These are phyloP conservation scores for Saccopteryx leptura DNA, from an alignment of 2,113 vertebrate species.

Conservation along the genomic window DNA sequence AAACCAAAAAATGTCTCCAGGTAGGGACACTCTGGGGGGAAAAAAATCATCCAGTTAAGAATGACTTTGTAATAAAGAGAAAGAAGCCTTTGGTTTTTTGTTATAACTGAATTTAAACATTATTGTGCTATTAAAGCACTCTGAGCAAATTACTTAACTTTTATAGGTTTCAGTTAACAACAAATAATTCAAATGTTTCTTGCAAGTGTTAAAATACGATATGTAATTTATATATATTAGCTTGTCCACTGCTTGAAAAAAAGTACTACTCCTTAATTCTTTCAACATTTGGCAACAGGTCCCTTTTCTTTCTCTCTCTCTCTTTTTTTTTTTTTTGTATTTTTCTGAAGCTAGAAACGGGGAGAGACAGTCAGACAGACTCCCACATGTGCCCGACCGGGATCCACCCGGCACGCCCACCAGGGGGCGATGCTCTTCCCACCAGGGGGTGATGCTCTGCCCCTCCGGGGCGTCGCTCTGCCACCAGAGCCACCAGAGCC, in stretches of 20 bases:
- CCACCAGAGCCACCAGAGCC: no score
- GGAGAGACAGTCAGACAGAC: no score
- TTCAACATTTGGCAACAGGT: background rate
- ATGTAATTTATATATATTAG: background rate
- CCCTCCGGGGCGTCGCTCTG: no score
- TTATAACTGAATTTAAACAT: background rate
- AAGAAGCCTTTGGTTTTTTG: background rate
- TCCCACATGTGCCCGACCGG: no score
- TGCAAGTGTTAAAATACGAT: background rate
- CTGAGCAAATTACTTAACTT: background rate
- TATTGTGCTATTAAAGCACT: background rate
- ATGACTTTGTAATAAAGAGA: background rate
- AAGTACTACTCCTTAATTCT: background rate
- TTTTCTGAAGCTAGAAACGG: no score
- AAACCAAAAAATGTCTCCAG: background rate
- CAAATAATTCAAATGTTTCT: background rate
- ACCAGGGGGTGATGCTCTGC: no score
- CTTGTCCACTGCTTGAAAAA: background rate
- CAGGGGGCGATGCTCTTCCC: no score
- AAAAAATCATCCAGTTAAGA: background rate
- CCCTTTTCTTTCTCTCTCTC: constrained; percentile 37
- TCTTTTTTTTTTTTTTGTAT: no score
- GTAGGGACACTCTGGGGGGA: background rate
- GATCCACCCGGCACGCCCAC: no score
- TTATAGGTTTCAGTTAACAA: background rate